Conservation (phyloP, 2,797 vertebrate genomes). For the Pteronotus mesoamericanus region DNA sequence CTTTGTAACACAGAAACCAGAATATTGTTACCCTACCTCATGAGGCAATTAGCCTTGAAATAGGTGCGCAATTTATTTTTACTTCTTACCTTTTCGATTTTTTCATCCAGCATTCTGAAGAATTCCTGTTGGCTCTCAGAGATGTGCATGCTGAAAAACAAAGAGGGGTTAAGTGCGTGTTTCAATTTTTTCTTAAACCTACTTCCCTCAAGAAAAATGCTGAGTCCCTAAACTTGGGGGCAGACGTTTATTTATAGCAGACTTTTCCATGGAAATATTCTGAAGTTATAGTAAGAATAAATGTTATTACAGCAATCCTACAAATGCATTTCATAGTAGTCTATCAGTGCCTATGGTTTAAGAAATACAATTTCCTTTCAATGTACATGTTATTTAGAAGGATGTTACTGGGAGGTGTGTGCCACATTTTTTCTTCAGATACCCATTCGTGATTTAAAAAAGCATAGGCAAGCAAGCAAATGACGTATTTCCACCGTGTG, state of each 20-base stretch:
- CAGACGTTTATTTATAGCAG: background rate
- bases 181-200: background rate
- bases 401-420: accelerated
- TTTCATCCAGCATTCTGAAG: slow-evolving; percentile 99
- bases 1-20: background rate
- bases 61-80: background rate
- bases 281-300: background rate
- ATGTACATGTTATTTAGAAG: background rate
- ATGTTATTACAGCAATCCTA: background rate
- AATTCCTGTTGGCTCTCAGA: slow-evolving; percentile 99
- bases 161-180: slow-evolving; percentile 40
- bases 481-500: background rate
- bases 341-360: background rate
- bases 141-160: slow-evolving; percentile 94
- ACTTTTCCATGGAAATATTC: background rate
- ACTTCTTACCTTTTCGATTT: slow-evolving; percentile 94
- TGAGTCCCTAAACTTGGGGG: background rate
- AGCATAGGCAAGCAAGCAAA: background rate
- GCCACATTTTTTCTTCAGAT: background rate
- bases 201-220: background rate
- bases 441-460: slow-evolving; percentile 21
- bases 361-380: slow-evolving; percentile 20
- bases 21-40: background rate
- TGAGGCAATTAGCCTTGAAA: background rate
- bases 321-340: background rate